Conservation (phyloP, 2,113 vertebrate species). For the Cnemophilus loriae region DNA sequence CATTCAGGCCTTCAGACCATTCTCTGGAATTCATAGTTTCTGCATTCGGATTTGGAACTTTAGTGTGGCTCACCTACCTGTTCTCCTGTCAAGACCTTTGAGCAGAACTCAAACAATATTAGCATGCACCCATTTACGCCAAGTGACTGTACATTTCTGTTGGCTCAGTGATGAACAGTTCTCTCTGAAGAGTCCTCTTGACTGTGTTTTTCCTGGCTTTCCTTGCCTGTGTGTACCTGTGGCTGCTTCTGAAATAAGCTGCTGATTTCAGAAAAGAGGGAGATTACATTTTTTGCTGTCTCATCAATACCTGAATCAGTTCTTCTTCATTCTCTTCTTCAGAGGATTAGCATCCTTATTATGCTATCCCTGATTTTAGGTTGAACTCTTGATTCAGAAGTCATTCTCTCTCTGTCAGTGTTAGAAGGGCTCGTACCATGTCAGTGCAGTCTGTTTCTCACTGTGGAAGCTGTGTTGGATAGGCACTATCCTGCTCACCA, state of each 20-base stretch:
- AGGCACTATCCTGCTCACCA: neutral
- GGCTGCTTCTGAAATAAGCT: neutral
- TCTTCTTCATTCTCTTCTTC: neutral
- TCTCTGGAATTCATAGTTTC: neutral
- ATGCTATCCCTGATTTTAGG: neutral
- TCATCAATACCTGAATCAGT: neutral
- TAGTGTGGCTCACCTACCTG: neutral
- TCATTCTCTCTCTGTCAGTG: neutral
- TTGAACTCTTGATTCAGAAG: neutral
- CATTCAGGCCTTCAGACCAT: neutral
- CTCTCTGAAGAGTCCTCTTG: neutral
- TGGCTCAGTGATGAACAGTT: neutral
- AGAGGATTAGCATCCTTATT: neutral
- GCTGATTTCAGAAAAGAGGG: neutral
- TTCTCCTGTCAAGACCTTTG: neutral
- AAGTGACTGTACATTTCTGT: neutral
- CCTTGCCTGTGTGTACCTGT: neutral
- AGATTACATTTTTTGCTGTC: neutral
- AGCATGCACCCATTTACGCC: accelerated
- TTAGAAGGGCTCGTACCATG: neutral
- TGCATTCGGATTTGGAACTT: neutral
- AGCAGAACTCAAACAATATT: neutral
- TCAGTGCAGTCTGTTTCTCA: neutral
- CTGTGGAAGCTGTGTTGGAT: neutral
- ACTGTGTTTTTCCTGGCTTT: neutral